phyloP scores from a whole-genome alignment of 2,888 invertebrate genomes.

The Gerris lacustris region DNA sequence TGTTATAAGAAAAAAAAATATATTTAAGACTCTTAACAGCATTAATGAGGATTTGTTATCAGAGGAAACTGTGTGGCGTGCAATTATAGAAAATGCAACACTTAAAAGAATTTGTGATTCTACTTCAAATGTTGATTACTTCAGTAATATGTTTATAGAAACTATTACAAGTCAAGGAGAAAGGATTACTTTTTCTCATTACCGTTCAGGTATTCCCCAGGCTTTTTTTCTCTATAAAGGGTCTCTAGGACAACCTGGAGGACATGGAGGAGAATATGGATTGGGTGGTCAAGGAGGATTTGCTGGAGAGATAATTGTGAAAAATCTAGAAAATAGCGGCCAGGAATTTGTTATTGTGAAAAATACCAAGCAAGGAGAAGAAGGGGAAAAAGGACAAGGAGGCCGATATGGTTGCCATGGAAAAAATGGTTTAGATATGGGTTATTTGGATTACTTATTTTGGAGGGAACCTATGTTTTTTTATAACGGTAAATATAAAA shows the following conservation, averaged over 20 bases:
- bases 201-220: too few relatives aligned
- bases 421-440: slow-evolving; percentile 28
- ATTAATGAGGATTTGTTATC: too few relatives aligned
- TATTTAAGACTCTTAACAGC: too few relatives aligned
- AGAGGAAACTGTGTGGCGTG: too few relatives aligned
- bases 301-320: slow-evolving; percentile 25
- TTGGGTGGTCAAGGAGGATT: slow-evolving; percentile 28
- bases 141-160: too few relatives aligned
- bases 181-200: too few relatives aligned
- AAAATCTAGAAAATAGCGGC: slow-evolving; percentile 7
- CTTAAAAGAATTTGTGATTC: too few relatives aligned
- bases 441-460: slow-evolving; percentile 20
- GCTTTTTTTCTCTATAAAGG: slow-evolving; percentile 23
- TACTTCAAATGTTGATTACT: too few relatives aligned
- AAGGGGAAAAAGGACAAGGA: slow-evolving; percentile 25
- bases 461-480: neutral
- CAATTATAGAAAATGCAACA: too few relatives aligned
- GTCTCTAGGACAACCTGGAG: slow-evolving; percentile 23
- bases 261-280: slow-evolving; percentile 26
- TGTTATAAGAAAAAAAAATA: too few relatives aligned
- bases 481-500: neutral
- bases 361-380: slow-evolving; percentile 15
- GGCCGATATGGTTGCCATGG: slow-evolving; percentile 27
- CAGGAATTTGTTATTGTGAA: neutral
- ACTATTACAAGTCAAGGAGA: too few relatives aligned